Evolutionary conservation across 1,140 invertebrate genomes (phyloP), one percentile per base, ranked within the genome.

Genomic region (Heliconius congener): DNA sequence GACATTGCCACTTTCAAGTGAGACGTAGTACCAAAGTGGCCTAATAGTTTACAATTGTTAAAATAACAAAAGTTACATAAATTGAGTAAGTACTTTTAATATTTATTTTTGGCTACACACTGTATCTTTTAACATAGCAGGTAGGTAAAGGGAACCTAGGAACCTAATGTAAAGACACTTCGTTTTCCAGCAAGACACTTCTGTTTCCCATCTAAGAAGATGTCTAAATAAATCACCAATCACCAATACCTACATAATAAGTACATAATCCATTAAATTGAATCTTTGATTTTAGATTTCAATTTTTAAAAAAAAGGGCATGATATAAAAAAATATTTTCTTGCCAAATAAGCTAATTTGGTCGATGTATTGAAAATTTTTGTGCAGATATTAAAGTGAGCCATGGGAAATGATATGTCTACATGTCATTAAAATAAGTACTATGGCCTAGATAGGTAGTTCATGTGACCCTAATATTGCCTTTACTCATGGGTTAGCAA

Each of bases 1-100:
- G 71, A 80, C 78, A 71, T 37, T 55, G 74, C 70, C 72, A 80
- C 75, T 77, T 77, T 73, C 57, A 55, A 77, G 37, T 39, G 16
- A 37, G 34, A 72, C 2, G 71, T 72, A 27, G 37, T 39, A 72
- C 37, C 71, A 77, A 66, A 66, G 60, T 66, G 13, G 27, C 27
- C 11, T 66, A 66, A 66, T 27, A 23, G 3, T 66, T 27, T 1
- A 27, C 23, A 16, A 27, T 27, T 30, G 13, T 66, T 30, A 30
- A 66, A 66, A 66, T 3, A 23, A n/a, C 9, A 9, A 57, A 46
- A 11, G 3, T 11, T 23, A 57, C 19, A 57, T 57, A 23, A 57
- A 9, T 57, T 23, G 19, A 57, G 23, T 23, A 23, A 23, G 23
- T 23, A 23, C 23, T 23, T 23, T 23, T 23, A 23, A 23, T 23